A percentile compares a stretch with the other conserved stretches of the same genome.
phyloP scores from a whole-genome alignment of 35 echinoderm and acorn worm species.

The Hemicentrotus pulcherrimus region DNA sequence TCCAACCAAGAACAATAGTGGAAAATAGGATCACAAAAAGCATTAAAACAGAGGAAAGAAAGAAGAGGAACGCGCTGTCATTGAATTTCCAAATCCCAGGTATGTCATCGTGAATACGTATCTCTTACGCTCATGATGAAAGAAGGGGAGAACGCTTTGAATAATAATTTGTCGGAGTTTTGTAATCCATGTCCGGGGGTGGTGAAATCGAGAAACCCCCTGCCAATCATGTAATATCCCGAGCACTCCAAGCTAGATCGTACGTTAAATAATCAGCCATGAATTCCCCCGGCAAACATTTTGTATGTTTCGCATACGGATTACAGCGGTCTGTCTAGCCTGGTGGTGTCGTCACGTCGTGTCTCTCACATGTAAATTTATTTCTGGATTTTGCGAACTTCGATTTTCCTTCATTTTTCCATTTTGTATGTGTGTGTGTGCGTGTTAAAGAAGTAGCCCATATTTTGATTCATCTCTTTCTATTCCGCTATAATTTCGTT shows the following conservation, averaged over 20 bases:
- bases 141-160: neutral
- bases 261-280: neutral
- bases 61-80: neutral
- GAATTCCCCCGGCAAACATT: neutral
- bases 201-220: neutral
- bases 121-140: neutral
- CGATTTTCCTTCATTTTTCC: neutral
- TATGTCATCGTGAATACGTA: neutral
- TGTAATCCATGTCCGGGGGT: neutral
- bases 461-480: neutral
- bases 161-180: conserved; percentile 19
- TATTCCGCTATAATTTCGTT: neutral
- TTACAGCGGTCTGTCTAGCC: neutral
- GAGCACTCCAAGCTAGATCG: neutral
- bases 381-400: neutral
- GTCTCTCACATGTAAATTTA: neutral
- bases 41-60: neutral
- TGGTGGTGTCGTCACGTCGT: neutral
- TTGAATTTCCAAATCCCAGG: neutral
- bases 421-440: neutral
- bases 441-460: neutral
- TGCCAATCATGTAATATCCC: neutral
- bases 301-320: neutral
- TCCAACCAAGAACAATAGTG: too few species aligned
- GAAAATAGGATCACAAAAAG: neutral